Evolutionary conservation across 2,113 vertebrate species (phyloP), one percentile per base, ranked within the genome.

Genomic region (Malaclemys terrapin): DNA sequence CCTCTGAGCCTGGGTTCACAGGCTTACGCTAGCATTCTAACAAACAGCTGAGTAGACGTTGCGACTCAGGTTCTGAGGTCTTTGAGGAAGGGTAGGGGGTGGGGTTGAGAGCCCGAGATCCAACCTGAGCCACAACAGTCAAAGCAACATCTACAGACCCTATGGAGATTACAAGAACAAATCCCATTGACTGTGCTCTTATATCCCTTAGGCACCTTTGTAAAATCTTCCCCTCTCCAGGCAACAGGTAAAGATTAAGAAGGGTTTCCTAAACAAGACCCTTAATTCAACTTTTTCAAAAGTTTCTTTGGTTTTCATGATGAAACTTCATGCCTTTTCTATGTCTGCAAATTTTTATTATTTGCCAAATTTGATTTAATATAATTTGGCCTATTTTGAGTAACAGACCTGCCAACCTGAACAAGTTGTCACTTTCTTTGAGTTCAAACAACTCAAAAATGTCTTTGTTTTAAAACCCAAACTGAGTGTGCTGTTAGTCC

Each of bases 341-440:
- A 82, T 59, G 6, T 35, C 19, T 2, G 24, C 85, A 4, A 82
- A 54, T 14, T 38, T 59, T 94, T 90, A 38, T 93, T 76, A 59
- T 42, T 54, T 76, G 88, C 78, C 24, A 85, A 56, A 85, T 88
- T 52, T 52, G 42, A 94, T 95, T 89, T 76, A 82, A 79, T 87
- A 91, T 25, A 45, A 79, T 79, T 59, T 17, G 22, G 3, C 5
- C 6, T 85, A 52, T 47, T 35, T 45, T 5, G 80, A 85, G 91
- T 42, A 25, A 93, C 45, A 93, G 87, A 80, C 65, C 8, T 82
- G 79, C 75, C 49, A 95, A 94, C 76, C 7, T 19, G 82, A 69
- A 57, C 25, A 62, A 93, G 42, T 35, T 2, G 10, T 57, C 6
- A 4, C 1, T 72, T 72, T 92, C 88, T 90, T 89, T 25, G 72